Evolutionary conservation across 1,140 invertebrate species (phyloP).

Genomic region (Cydia fagiglandana): DNA sequence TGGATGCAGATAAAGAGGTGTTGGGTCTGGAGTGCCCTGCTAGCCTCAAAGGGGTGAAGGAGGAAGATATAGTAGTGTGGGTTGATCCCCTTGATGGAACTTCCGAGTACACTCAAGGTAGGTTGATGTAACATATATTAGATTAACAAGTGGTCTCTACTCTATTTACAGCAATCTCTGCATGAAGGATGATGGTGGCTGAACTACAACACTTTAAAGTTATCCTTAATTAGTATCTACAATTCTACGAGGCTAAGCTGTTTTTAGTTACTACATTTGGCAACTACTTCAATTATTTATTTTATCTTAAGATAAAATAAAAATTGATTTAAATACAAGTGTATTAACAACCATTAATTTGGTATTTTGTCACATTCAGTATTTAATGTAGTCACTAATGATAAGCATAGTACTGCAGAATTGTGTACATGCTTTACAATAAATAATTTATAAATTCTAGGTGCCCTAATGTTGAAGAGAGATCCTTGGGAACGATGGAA

Average conservation of each 20-base stretch:
- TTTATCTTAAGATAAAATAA: too few species aligned
- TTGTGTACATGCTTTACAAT: slow-evolving; percentile 24
- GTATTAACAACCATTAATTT: background rate
- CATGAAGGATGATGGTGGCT: slow-evolving; percentile 15
- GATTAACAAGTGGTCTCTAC: background rate
- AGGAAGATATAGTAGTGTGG: slow-evolving; percentile 94
- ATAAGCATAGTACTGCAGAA: slow-evolving; percentile 41
- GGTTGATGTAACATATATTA: slow-evolving; percentile 21
- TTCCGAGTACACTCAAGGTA: slow-evolving; percentile 92
- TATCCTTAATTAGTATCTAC: background rate
- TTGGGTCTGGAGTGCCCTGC: slow-evolving; percentile 85
- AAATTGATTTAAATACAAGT: too few species aligned
- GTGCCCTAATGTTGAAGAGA: slow-evolving; percentile 78
- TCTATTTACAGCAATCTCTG: slow-evolving; percentile 8
- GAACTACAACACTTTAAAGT: background rate
- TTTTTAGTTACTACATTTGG: background rate
- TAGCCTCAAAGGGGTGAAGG: slow-evolving; percentile 82
- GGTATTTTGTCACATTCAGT: background rate
- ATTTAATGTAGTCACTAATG: background rate
- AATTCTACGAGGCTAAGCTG: background rate
- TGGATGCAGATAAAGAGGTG: slow-evolving; percentile 85
- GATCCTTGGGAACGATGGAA: slow-evolving; percentile 78
- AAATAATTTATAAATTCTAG: slow-evolving; percentile 64
- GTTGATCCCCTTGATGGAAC: slow-evolving; percentile 99
- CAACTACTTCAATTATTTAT: too few species aligned